A percentile compares a stretch with the other conserved stretches of the same genome.
Conservation (phyloP, 2,888 invertebrate genomes). For the Sphaerophoria rueppellii region DNA sequence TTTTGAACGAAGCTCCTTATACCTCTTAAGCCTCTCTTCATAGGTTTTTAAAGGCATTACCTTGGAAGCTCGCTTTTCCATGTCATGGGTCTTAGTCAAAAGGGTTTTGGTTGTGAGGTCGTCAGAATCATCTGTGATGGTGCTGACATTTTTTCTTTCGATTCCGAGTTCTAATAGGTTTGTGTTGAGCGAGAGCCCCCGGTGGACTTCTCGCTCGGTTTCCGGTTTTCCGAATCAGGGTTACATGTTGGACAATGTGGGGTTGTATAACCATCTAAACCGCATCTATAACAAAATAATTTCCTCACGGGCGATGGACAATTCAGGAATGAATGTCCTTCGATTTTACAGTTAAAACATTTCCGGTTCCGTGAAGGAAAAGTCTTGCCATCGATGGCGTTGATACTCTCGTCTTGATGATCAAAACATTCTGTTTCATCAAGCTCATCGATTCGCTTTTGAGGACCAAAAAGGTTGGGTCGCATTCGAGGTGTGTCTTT, state of each 20-base stretch:
- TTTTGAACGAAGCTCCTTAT: background rate
- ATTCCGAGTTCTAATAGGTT: background rate
- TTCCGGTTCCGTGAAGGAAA: background rate
- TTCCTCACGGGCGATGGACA: constrained; percentile 2
- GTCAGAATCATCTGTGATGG: background rate
- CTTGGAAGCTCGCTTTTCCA: background rate
- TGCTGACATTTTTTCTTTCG: background rate
- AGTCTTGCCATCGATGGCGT: background rate
- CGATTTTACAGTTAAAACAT: constrained; percentile 11
- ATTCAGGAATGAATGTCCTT: constrained; percentile 14
- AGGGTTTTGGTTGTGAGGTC: too few relatives aligned
- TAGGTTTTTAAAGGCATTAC: background rate
- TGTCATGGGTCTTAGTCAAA: too few relatives aligned
- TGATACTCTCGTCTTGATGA: background rate
- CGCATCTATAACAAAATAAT: background rate
- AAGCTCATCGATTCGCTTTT: background rate
- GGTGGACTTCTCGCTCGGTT: constrained; percentile 17
- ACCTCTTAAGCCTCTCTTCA: background rate
- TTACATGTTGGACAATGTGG: constrained; percentile 16
- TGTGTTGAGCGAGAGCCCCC: constrained; percentile 33
- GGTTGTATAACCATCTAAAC: background rate
- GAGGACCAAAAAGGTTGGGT: background rate
- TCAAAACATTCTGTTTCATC: background rate
- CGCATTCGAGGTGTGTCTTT: constrained; percentile 4
- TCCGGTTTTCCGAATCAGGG: constrained; percentile 11